Percentiles rank a stretch among this genome's conserved stretches.
phyloP scores from a whole-genome alignment of 2,888 invertebrate genomes.

The Rotaria macrura region DNA sequence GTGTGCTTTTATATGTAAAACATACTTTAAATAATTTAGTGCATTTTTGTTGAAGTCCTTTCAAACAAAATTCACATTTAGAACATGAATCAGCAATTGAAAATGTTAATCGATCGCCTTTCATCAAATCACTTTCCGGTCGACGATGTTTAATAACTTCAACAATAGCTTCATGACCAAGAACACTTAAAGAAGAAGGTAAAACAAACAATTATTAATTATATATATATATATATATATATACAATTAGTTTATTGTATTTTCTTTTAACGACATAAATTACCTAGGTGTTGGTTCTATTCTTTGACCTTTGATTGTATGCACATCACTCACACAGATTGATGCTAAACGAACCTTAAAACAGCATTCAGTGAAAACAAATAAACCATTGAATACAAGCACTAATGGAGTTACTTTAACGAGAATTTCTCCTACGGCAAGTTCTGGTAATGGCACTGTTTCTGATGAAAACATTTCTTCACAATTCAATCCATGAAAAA shows the following conservation, averaged over 20 bases:
- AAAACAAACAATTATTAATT: neutral
- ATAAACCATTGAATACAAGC: no score
- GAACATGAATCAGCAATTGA: conserved; percentile 35
- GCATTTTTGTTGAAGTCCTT: conserved; percentile 36
- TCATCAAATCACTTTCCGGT: conserved; percentile 22
- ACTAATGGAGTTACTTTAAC: no score
- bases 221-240: no score
- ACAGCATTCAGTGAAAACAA: no score
- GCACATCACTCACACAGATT: conserved; percentile 38
- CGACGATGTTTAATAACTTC: conserved; percentile 35
- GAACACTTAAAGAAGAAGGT: conserved; percentile 34
- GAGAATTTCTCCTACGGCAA: no score
- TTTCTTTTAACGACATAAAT: neutral
- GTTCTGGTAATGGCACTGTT: no score
- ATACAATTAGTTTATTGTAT: no score
- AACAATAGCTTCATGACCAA: conserved; percentile 38
- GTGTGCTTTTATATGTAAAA: no score
- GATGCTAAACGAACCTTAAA: conserved; percentile 36
- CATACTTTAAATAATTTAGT: conserved; percentile 34
- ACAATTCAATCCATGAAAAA: no score
- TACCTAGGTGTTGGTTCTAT: conserved; percentile 38
- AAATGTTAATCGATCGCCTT: conserved; percentile 37
- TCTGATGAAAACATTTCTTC: no score
- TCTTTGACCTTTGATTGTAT: conserved; percentile 37
- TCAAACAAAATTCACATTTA: conserved; percentile 35